Evolutionary conservation across 2,113 vertebrate genomes (phyloP).

Genomic region (Zingel zingel): DNA sequence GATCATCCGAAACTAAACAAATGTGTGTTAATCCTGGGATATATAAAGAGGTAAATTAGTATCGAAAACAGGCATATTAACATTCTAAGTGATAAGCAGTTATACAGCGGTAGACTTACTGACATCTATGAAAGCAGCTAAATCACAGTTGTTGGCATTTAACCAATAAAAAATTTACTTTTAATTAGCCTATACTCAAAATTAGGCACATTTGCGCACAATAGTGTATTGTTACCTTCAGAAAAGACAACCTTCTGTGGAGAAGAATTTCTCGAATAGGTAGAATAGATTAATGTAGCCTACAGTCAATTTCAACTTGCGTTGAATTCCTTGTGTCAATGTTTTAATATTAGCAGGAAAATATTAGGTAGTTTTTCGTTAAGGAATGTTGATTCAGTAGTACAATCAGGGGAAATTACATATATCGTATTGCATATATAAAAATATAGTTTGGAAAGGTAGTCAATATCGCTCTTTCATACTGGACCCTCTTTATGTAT

Average conservation of each 20-base stretch:
- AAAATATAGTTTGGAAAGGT: conserved; percentile 50
- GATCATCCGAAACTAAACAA: conserved; percentile 18
- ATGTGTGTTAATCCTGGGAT: not conserved
- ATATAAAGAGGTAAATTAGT: not conserved
- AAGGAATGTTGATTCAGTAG: conserved; percentile 59
- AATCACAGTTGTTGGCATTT: conserved; percentile 25
- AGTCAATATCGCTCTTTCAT: conserved; percentile 21
- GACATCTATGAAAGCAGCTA: conserved; percentile 9
- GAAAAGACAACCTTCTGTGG: not conserved
- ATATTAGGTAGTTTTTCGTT: conserved; percentile 44
- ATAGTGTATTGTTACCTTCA: conserved; percentile 16
- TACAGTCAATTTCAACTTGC: not conserved
- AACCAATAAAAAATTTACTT: conserved; percentile 15
- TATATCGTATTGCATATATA: not conserved
- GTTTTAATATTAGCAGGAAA: conserved; percentile 1
- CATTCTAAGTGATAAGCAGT: not conserved
- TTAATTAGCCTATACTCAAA: conserved; percentile 6
- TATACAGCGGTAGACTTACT: not conserved
- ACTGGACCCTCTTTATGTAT: not conserved
- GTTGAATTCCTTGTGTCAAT: not conserved
- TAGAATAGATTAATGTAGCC: not conserved
- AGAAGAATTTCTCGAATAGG: not conserved
- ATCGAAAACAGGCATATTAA: not conserved
- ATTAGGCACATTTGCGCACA: conserved; percentile 52
- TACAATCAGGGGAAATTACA: not conserved